Percentiles rank a stretch among this genome's conserved stretches.
phyloP scores from a whole-genome alignment of 2,113 vertebrate genomes.

The Seriola dumerili region DNA sequence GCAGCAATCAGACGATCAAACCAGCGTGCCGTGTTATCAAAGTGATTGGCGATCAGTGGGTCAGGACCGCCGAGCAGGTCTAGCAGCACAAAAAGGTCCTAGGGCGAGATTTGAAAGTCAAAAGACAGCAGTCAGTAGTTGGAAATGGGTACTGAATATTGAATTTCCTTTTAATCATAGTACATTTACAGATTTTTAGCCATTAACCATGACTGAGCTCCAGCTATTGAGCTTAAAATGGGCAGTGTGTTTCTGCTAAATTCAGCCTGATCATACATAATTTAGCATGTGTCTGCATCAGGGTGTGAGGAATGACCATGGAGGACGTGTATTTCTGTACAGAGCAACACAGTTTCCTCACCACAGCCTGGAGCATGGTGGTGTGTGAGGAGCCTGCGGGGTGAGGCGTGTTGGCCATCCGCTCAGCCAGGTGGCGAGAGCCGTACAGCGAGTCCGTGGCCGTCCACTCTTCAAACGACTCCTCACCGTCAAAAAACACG shows the following conservation, averaged over 20 bases:
- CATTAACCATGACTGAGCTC: background rate
- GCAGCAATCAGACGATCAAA: conserved; percentile 89
- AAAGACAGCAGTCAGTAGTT: background rate
- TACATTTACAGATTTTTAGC: background rate
- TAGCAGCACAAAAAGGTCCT: conserved; percentile 92
- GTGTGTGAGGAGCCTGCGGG: conserved; percentile 57
- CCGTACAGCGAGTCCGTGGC: conserved; percentile 91
- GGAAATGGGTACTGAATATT: background rate
- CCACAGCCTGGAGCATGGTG: conserved; percentile 87
- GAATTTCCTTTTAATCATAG: background rate
- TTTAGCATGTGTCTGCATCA: conserved; percentile 2
- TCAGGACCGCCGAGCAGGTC: conserved; percentile 89
- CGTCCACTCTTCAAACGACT: conserved; percentile 91
- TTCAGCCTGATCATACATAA: conserved; percentile 18
- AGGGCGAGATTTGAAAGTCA: background rate
- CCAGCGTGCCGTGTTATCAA: conserved; percentile 89
- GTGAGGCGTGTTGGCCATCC: conserved; percentile 84
- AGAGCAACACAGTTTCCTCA: conserved; percentile 73
- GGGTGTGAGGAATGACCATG: background rate
- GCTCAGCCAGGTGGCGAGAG: conserved; percentile 89
- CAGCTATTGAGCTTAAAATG: background rate
- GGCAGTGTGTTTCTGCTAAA: conserved; percentile 6
- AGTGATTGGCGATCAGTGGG: conserved; percentile 91
- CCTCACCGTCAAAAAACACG: conserved; percentile 93
- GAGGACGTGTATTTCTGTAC: background rate